Evolutionary conservation across 2,113 vertebrate genomes (phyloP).

Genomic region (Ctenomys sociabilis): DNA sequence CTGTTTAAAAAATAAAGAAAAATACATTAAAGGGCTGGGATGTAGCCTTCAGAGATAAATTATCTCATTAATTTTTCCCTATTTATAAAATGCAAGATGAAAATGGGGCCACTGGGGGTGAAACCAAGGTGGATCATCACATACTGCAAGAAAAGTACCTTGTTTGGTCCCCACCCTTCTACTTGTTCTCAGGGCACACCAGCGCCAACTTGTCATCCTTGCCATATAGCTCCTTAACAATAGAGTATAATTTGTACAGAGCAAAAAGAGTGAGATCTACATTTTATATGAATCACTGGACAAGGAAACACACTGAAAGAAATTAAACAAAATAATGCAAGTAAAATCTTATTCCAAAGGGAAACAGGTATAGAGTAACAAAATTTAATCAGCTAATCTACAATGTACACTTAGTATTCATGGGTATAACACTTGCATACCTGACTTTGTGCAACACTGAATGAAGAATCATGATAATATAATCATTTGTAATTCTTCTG

Average conservation of each 20-base stretch:
- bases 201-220: background rate
- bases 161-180: too few relatives aligned
- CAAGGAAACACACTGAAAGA: background rate
- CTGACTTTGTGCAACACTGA: background rate
- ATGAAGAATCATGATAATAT: background rate
- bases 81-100: background rate
- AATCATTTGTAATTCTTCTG: background rate
- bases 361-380: background rate
- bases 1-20: too few relatives aligned
- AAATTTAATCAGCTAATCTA: background rate
- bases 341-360: background rate
- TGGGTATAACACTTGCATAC: background rate
- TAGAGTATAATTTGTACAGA: background rate
- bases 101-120: background rate
- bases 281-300: background rate
- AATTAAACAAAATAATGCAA: constrained; percentile 3
- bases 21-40: background rate
- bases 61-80: background rate
- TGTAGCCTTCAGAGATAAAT: background rate
- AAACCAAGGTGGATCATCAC: background rate
- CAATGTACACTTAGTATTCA: background rate
- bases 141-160: background rate
- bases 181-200: background rate
- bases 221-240: background rate
- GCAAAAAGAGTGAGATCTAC: background rate